These are phyloP conservation scores for Bujurquina vittata DNA, from an alignment of 2,113 vertebrate species.

Conservation along the genomic window DNA sequence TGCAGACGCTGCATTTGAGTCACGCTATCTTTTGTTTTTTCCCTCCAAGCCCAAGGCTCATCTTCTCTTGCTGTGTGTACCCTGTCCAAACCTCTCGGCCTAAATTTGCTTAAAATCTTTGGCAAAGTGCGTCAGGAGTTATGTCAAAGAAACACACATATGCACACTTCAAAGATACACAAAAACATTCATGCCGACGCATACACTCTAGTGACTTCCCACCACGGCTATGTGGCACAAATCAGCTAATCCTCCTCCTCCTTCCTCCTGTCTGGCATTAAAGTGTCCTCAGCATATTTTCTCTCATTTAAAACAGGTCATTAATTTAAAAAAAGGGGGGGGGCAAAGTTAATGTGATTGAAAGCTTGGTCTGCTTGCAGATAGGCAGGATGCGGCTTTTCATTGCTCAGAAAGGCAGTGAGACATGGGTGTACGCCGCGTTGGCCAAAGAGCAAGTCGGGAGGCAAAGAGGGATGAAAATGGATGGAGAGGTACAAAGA, in stretches of 20 bases:
- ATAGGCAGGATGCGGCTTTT: background rate
- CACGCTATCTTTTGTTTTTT: constrained; percentile 1
- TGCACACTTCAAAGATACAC: constrained; percentile 17
- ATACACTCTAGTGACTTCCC: constrained; percentile 32
- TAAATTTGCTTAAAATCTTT: constrained; percentile 50
- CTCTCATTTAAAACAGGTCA: constrained; percentile 46
- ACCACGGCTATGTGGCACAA: constrained; percentile 13
- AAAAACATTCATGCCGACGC: background rate
- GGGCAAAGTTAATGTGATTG: constrained; percentile 13
- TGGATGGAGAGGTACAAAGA: constrained; percentile 3
- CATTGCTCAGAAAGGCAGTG: constrained; percentile 7
- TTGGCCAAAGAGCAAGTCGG: constrained; percentile 5
- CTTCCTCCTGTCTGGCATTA: constrained; percentile 28
- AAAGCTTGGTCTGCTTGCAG: constrained; percentile 14
- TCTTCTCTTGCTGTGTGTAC: constrained; percentile 37
- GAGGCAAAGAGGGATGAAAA: constrained; percentile 8
- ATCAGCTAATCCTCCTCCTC: constrained; percentile 48
- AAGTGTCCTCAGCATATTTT: constrained; percentile 53
- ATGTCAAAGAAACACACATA: constrained; percentile 36
- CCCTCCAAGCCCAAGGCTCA: constrained; percentile 15
- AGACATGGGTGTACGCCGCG: background rate
- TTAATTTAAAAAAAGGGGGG: constrained; percentile 27
- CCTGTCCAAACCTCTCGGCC: constrained; percentile 43
- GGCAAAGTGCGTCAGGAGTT: constrained; percentile 36
- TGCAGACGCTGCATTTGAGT: background rate